Conservation (phyloP, 2,797 vertebrate genomes). For the Chloroceryle amazona region DNA sequence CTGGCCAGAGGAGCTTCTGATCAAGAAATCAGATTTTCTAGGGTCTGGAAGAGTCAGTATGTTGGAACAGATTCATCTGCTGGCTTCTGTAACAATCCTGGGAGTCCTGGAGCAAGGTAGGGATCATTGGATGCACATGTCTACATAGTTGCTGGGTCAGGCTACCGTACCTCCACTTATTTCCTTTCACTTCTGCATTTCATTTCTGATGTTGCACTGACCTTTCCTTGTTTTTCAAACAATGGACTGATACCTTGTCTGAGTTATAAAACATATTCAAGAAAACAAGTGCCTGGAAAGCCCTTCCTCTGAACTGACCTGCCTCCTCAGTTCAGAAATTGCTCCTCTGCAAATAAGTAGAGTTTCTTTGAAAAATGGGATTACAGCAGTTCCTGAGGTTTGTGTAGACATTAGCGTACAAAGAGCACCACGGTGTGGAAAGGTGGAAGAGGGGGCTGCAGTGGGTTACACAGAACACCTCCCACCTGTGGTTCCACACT, state of each 20-base stretch:
- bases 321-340: neutral
- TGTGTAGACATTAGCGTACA: fast-evolving
- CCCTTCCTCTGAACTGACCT: neutral
- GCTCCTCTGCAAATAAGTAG: neutral
- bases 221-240: neutral
- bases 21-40: neutral
- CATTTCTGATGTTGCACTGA: neutral
- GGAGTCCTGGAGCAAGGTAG: slow-evolving; percentile 88
- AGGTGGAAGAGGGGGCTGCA: neutral
- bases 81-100: slow-evolving; percentile 83
- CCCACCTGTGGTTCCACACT: neutral
- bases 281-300: neutral
- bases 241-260: neutral
- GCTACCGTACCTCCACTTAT: neutral
- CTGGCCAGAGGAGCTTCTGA: neutral
- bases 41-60: slow-evolving; percentile 54
- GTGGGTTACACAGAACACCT: neutral
- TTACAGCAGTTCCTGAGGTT: neutral
- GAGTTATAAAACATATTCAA: neutral
- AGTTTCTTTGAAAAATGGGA: neutral
- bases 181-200: neutral
- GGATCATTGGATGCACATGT: fast-evolving
- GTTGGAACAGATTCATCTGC: slow-evolving; percentile 77
- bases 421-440: fast-evolving
- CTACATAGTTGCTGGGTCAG: neutral